Base-by-base conservation (phyloP, 2,113 vertebrate genomes). In the Galbula dea region DNA sequence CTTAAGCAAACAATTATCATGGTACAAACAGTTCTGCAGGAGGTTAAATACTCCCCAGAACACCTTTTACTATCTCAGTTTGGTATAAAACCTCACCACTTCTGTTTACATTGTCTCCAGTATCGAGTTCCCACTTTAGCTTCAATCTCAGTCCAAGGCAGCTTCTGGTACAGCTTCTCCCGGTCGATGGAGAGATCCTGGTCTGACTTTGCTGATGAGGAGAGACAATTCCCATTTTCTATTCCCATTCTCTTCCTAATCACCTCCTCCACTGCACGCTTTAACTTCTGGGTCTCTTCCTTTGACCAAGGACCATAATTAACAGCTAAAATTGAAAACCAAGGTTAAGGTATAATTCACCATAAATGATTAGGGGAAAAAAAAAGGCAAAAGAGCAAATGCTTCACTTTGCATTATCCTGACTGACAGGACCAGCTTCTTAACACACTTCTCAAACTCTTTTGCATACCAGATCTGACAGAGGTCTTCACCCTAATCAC, bases 91-190 rank as follows among this genome's bases (percentile, higher is more conserved):
- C 81, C 95, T 97, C 93, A 98, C 98, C 98, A 98, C 95, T 97
- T 98, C 93, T 96, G 96, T 96, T 97, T 98, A 73, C 98, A 98
- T 7, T 98, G 97, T 66, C 97, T 97, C 98, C 98, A 98, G 0
- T 97, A 97, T 8, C 98, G 96, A 71, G 96, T 98, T 15, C 96
- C 92, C 74, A 98, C 98, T 91, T 92, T 95, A 18, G 95, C 72
- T 81, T 97, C 97, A 32, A 98, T 97, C 79, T 97, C 96, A 13
- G 94, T 85, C 98, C 98, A 98, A 0, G 98, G 97, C 5, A 98
- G 87, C 5, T 97, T 85, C 88, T 93, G 94, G 82, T 52, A 79
- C 27, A 98, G 95, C 3, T 86, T 80, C 49, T 97, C 95, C 43
- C 84, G 79, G 2, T 96, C 96, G 11, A 98, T 22, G 7, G 65